These are phyloP conservation scores for Schlechtendalia chinensis DNA, from an alignment of 1,140 invertebrate genomes.

Conservation along the genomic window DNA sequence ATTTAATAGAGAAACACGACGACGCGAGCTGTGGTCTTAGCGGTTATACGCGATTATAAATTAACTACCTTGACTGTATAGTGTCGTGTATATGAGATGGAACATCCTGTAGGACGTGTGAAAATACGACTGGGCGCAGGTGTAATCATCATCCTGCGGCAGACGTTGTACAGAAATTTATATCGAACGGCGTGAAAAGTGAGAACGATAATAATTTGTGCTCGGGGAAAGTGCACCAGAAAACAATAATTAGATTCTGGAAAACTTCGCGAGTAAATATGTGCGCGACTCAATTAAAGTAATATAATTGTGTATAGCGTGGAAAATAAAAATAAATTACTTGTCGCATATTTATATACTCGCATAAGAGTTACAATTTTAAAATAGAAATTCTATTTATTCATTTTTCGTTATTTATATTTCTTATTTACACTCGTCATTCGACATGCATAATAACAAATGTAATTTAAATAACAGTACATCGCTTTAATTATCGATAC, in stretches of 20 bases:
- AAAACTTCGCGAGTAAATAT: slow-evolving; percentile 5
- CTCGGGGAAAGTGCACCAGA: slow-evolving; percentile 24
- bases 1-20: not conserved
- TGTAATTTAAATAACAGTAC: not conserved
- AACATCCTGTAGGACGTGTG: not conserved
- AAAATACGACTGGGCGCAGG: too few species aligned
- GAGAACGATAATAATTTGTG: not conserved
- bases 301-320: not conserved
- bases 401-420: not conserved
- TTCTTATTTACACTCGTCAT: not conserved
- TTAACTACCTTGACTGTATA: not conserved
- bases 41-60: not conserved
- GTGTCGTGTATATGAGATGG: not conserved
- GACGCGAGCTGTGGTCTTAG: not conserved
- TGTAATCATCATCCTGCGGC: too few species aligned
- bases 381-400: not conserved
- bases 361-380: not conserved
- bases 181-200: not conserved
- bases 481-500: not conserved
- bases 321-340: not conserved
- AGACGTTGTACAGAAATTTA: not conserved
- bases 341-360: not conserved
- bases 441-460: not conserved
- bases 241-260: slow-evolving; percentile 17
- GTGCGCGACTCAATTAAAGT: slow-evolving; percentile 18